phyloP scores from a whole-genome alignment of 2,113 vertebrate species.

The Oreochromis aureus region DNA sequence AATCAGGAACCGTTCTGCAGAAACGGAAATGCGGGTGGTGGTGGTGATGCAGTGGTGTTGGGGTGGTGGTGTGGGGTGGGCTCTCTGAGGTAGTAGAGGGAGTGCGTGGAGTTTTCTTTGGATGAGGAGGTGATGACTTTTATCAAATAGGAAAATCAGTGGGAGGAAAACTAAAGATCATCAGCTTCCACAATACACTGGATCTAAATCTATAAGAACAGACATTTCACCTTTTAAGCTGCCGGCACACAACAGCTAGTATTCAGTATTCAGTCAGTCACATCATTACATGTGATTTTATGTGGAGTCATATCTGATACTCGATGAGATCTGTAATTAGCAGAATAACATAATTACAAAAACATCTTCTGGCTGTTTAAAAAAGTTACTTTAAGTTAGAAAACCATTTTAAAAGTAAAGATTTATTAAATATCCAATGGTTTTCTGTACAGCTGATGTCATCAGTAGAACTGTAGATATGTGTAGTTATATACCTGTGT shows the following conservation, averaged over 20 bases:
- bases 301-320: neutral
- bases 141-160: neutral
- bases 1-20: neutral
- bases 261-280: neutral
- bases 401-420: neutral
- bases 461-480: neutral
- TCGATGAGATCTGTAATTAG: neutral
- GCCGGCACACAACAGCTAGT: neutral
- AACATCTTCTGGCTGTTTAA: neutral
- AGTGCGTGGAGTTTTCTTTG: neutral
- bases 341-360: neutral
- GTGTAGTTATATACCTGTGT: neutral
- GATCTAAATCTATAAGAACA: neutral
- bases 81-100: neutral
- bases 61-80: neutral
- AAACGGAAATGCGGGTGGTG: neutral
- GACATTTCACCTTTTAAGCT: neutral
- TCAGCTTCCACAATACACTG: neutral
- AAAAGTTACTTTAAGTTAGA: neutral
- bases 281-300: neutral
- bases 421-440: neutral
- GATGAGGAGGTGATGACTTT: neutral
- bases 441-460: neutral
- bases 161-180: neutral
- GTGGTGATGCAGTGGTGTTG: neutral